These are phyloP conservation scores for Leptinotarsa rubiginosa DNA, from an alignment of 2,888 invertebrate genomes.

Conservation along the genomic window DNA sequence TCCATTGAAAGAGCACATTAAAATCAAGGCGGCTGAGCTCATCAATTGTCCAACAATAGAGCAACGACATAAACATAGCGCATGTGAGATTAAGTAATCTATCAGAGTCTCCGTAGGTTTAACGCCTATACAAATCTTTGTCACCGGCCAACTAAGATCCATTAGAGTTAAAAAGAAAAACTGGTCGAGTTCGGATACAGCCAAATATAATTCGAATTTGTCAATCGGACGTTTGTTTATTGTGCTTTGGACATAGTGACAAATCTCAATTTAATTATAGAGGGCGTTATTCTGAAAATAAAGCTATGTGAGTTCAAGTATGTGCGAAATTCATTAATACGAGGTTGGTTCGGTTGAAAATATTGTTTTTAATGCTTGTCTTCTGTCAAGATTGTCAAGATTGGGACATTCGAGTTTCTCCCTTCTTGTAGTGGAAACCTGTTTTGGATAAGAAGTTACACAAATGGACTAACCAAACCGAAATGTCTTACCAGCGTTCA, in stretches of 20 bases:
- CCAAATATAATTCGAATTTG: conserved; percentile 44
- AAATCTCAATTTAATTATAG: conserved; percentile 42
- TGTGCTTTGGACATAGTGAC: conserved; percentile 34
- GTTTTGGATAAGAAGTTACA: too few species aligned
- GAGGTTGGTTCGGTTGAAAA: neutral
- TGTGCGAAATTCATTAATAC: conserved; percentile 3
- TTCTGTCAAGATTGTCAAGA: too few species aligned
- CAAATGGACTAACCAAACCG: too few species aligned
- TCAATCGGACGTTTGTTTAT: conserved; percentile 43
- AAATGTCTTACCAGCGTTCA: too few species aligned
- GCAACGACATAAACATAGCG: conserved; percentile 56
- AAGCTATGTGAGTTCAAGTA: conserved; percentile 18
- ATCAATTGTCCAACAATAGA: conserved; percentile 61
- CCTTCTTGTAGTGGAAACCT: too few species aligned
- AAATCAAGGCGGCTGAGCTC: conserved; percentile 58
- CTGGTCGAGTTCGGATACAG: conserved; percentile 32
- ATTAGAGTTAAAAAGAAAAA: conserved; percentile 42
- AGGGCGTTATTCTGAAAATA: conserved; percentile 35
- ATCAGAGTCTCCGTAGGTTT: conserved; percentile 49
- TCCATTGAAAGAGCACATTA: conserved; percentile 59
- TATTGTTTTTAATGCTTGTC: neutral
- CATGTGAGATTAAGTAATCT: conserved; percentile 55
- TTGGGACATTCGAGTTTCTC: too few species aligned
- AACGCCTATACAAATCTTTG: conserved; percentile 52
- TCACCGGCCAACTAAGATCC: conserved; percentile 48